Percentiles rank a stretch among this genome's conserved stretches.
These are phyloP conservation scores for Boulengeromyrus knoepffleri DNA, from an alignment of 2,113 vertebrate species.

Conservation along the genomic window DNA sequence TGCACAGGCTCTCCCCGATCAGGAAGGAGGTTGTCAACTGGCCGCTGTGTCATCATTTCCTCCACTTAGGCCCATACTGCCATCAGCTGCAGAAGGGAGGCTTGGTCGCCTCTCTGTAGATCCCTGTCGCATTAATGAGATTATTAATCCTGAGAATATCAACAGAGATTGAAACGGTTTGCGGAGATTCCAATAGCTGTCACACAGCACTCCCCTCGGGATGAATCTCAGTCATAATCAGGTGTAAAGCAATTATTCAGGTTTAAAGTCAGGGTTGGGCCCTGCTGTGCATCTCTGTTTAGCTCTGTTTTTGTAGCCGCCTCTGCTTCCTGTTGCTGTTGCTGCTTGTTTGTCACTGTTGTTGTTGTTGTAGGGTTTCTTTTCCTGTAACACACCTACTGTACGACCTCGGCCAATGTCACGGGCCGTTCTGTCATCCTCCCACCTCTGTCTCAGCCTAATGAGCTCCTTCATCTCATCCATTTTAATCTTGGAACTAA, in stretches of 20 bases:
- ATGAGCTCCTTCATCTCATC: constrained; percentile 24
- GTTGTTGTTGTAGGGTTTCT: neutral
- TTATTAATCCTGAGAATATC: constrained; percentile 28
- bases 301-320: constrained; percentile 1
- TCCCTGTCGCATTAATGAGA: constrained; percentile 28
- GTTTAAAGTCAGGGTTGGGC: constrained; percentile 16
- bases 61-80: constrained; percentile 24
- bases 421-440: constrained; percentile 17
- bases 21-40: constrained; percentile 18
- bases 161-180: constrained; percentile 21
- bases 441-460: constrained; percentile 14
- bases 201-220: neutral
- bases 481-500: constrained; percentile 22
- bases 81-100: constrained; percentile 10
- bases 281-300: constrained; percentile 7
- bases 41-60: constrained; percentile 34
- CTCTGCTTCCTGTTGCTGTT: constrained; percentile 16
- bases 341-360: neutral
- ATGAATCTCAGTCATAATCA: constrained; percentile 22
- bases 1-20: constrained; percentile 13
- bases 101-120: constrained; percentile 20
- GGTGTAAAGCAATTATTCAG: constrained; percentile 26
- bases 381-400: constrained; percentile 7
- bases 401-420: constrained; percentile 19
- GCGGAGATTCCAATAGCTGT: constrained; percentile 15